Evolutionary conservation across 2,113 vertebrate genomes (phyloP).

Genomic region (Mobula hypostoma): DNA sequence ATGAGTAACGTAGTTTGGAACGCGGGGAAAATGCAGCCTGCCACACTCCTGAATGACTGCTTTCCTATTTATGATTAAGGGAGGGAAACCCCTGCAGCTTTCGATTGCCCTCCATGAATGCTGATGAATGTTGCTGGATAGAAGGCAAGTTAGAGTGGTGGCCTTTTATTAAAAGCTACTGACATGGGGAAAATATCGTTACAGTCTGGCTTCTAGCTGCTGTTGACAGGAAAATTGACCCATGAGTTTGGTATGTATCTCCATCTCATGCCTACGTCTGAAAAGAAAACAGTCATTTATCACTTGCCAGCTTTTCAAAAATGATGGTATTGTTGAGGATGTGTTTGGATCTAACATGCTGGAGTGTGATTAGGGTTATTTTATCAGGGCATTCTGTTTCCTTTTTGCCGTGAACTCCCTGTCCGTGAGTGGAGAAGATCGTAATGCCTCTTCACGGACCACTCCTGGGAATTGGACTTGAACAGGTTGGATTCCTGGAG

Average conservation of each 20-base stretch:
- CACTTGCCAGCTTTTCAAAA: not conserved
- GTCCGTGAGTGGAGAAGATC: not conserved
- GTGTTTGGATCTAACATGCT: not conserved
- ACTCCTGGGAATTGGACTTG: not conserved
- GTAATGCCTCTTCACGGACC: not conserved
- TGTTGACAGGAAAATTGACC: slow-evolving; percentile 16
- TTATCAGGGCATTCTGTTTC: not conserved
- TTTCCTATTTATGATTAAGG: not conserved
- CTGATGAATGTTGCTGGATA: not conserved
- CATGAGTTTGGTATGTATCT: not conserved
- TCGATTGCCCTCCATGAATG: not conserved
- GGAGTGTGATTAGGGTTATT: not conserved
- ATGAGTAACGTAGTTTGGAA: not conserved
- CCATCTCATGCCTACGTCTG: slow-evolving; percentile 16
- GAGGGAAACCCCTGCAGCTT: not conserved
- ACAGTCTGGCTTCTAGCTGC: not conserved
- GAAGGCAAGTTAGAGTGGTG: not conserved
- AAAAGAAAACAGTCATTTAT: slow-evolving; percentile 10
- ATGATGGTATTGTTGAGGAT: not conserved
- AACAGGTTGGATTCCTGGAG: not conserved
- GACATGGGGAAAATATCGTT: slow-evolving; percentile 19
- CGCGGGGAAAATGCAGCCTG: not conserved
- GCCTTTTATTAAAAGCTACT: slow-evolving; percentile 19
- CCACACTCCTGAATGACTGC: not conserved
- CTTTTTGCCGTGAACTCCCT: not conserved